phyloP scores from a whole-genome alignment of 2,888 invertebrate genomes.

The Latheticus oryzae region DNA sequence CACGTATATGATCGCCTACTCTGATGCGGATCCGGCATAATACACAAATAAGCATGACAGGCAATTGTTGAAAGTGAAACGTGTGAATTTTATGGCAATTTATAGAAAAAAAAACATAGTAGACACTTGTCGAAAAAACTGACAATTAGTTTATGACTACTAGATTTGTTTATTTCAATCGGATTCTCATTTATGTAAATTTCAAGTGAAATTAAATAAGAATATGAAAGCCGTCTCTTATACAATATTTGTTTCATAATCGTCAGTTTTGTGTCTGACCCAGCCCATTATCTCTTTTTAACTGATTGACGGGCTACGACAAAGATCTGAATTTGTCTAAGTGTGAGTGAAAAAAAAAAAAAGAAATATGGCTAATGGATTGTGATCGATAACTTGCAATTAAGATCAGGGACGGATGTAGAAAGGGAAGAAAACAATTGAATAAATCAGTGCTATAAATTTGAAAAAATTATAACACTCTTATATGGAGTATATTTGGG shows the following conservation, averaged over 20 bases:
- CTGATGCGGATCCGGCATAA: too few relatives aligned
- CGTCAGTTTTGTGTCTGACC: slow-evolving; percentile 34
- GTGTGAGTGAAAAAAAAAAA: slow-evolving; percentile 2
- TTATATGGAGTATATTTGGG: too few relatives aligned
- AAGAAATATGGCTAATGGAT: not conserved
- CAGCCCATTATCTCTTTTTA: slow-evolving; percentile 31
- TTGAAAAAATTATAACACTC: slow-evolving; percentile 8
- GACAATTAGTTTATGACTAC: slow-evolving; percentile 1
- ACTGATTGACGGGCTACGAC: slow-evolving; percentile 32
- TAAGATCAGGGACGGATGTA: slow-evolving; percentile 18
- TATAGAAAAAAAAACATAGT: too few relatives aligned
- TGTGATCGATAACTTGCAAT: slow-evolving; percentile 22
- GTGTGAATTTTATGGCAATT: too few relatives aligned
- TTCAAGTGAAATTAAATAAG: slow-evolving; percentile 45
- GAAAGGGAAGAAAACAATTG: slow-evolving; percentile 3
- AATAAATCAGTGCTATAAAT: not conserved
- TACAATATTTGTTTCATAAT: slow-evolving; percentile 47
- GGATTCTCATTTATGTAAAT: slow-evolving; percentile 35
- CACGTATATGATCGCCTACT: too few relatives aligned
- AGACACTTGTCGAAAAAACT: too few relatives aligned
- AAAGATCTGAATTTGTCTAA: slow-evolving; percentile 26
- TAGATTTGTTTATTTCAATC: slow-evolving; percentile 1
- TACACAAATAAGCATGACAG: too few relatives aligned
- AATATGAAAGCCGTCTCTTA: slow-evolving; percentile 45
- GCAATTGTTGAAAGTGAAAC: too few relatives aligned